Percentiles rank a stretch among this genome's conserved stretches.
Evolutionary conservation across 2,113 vertebrate genomes (phyloP).

Genomic region (Prunella fulvescens): DNA sequence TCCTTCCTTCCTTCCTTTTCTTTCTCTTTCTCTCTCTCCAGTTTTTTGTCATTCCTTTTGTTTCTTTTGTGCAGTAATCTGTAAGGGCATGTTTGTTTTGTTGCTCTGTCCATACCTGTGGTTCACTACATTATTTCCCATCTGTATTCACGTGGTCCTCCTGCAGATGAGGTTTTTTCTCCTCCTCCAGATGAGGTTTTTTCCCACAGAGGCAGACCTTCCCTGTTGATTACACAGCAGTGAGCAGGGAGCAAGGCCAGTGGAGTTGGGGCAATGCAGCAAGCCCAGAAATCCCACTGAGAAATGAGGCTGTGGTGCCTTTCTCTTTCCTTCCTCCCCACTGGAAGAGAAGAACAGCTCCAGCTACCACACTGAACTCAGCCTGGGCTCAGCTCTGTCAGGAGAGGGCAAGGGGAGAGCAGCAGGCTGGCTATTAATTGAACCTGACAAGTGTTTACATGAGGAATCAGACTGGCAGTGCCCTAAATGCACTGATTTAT

Average conservation of each 20-base stretch:
- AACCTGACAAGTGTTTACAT: neutral
- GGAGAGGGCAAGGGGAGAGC: neutral
- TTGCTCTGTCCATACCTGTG: neutral
- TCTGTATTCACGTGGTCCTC: neutral
- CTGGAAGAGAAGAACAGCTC: neutral
- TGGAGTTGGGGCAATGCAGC: neutral
- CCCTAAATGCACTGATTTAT: slow-evolving; percentile 22
- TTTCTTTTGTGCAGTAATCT: neutral
- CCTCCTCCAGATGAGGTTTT: no score
- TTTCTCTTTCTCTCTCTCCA: no score
- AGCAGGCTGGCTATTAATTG: neutral
- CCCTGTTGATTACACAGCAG: rapidly evolving
- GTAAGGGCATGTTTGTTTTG: neutral
- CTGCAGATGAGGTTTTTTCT: neutral
- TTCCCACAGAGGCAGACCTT: neutral
- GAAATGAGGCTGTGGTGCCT: neutral
- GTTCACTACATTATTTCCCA: neutral
- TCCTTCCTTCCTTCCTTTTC: no score
- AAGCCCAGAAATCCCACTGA: neutral
- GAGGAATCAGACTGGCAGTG: neutral
- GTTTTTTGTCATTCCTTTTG: neutral
- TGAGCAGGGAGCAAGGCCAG: neutral
- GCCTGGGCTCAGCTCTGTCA: neutral
- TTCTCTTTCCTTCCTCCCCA: neutral
- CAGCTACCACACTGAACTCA: neutral